Base-by-base conservation (phyloP, 2,113 vertebrate genomes). In the Rhinogobius similis region DNA sequence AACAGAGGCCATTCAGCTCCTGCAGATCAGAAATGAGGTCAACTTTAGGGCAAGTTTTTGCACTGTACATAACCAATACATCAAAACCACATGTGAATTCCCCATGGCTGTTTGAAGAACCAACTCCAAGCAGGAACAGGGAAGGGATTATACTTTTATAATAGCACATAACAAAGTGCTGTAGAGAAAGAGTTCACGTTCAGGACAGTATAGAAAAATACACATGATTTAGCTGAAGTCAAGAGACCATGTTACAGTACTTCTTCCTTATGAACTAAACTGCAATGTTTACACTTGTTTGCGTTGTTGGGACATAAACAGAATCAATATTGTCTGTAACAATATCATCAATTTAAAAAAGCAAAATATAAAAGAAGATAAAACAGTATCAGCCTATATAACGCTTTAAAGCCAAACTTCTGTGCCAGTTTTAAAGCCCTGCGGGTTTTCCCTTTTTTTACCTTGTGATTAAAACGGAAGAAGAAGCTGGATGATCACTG, bases 1-100 rank as follows among this genome's bases (percentile, higher is more conserved):
- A 79, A 90, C 87, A 82, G 96, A 96, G 94, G 95, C 96, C 96
- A 98, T 98, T 94, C 94, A 94, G 93, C 93, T 94, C 88, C 96
- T 96, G 36, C 10, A 26, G 24, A 84, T 91, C 0, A 86, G 20
- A 76, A 62, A 72, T 55, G 76, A 14, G 20, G 70, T 38, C n/a
- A 65, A 68, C 14, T 61, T 65, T 38, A 61, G 55, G 50, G 27
- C 55, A 32, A 32, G 58, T 36, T 36, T 36, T 18, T 29, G 4
- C 58, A 61, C 2, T 61, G 29, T 10, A 36, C 27, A 20, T 8
- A 36, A 36, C 32, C 32, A 36, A 36, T 0, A 58, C 55, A 29
- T 32, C 8, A 59, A 32, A 32, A 29, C 16, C 55, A 29, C 55
- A 59, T 32, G 53, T 55, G 24, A 23, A 56, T 2, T 59, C 56